Evolutionary conservation across 1,140 invertebrate genomes (phyloP).

Genomic region (Bombus waltoni): DNA sequence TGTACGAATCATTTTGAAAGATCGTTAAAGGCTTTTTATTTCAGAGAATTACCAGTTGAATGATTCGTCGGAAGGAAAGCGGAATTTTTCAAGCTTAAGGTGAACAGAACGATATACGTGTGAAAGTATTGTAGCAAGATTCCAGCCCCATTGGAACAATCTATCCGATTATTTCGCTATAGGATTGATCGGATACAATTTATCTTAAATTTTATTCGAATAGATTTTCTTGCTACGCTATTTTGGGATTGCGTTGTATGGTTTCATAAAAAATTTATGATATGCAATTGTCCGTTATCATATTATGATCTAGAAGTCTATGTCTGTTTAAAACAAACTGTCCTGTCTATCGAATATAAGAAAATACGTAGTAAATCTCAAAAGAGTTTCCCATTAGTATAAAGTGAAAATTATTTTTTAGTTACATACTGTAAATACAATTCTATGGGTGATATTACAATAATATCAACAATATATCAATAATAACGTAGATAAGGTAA

Average conservation of each 20-base stretch:
- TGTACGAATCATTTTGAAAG: not conserved
- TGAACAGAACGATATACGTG: conserved; percentile 28
- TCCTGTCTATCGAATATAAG: not conserved
- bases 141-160: conserved; percentile 54
- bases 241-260: not conserved
- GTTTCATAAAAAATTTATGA: not conserved
- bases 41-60: conserved; percentile 38
- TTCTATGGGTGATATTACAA: not conserved
- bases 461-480: not conserved
- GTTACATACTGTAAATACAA: too few relatives aligned
- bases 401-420: too few relatives aligned
- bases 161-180: conserved; percentile 38
- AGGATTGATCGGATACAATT: conserved; percentile 52
- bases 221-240: conserved; percentile 10
- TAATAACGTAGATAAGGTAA: not conserved
- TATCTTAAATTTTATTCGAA: conserved; percentile 56
- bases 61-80: conserved; percentile 53
- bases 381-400: too few relatives aligned
- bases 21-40: not conserved
- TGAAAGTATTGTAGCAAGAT: conserved; percentile 35
- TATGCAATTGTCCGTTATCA: not conserved
- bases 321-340: not conserved
- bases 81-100: conserved; percentile 63
- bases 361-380: too few relatives aligned
- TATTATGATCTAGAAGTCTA: not conserved